Evolutionary conservation across 2,888 invertebrate genomes (phyloP), one percentile per base, ranked within the genome.

Genomic region (Pemphredon lugubris): DNA sequence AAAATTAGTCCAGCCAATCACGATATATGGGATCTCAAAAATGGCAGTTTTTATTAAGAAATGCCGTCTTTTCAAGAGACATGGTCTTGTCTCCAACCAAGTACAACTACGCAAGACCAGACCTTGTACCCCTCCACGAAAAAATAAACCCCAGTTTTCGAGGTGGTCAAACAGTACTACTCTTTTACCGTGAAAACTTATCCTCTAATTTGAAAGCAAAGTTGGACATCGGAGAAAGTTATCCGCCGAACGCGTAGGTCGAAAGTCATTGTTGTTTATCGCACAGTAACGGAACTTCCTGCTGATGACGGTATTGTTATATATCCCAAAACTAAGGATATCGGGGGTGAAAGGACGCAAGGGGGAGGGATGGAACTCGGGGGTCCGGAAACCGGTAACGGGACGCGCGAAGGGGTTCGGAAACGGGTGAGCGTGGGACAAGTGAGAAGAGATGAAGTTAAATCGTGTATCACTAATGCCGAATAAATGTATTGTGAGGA

Each of bases 391-490:
- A 23, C 47, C 14, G 18, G 37, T 18, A 39, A 40, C 21, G 13
- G 16, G 16, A 13, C 50, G 13, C 14, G 20, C n/a, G 16, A 45
- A 34, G 51, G 39, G 44, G 20, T 42, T 16, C 11, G n/a, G n/a
- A n/a, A 11, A 9, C 21, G 37, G 51, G 40, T 11, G 30, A 26
- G 20, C 14, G 23, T 13, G 37, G 11, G 37, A 50, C 3, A 42
- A 37, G 39, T 21, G 48, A 9, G 57, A 13, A 18, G 39, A 45
- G 59, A 48, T 45, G 37, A 59, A 58, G 69, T 75, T 78, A 81
- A 79, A 79, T 79, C 78, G 78, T 70, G 75, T 81, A 81, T 79
- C 65, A 78, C 78, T 79, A 81, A 79, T 73, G 73, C 73, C 40
- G 78, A 68, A 75, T 79, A 81, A 79, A 79, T 79, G 81, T 79